Evolutionary conservation across 2,113 vertebrate species (phyloP), one percentile per base, ranked within the genome.

Genomic region (Petromus typicus): DNA sequence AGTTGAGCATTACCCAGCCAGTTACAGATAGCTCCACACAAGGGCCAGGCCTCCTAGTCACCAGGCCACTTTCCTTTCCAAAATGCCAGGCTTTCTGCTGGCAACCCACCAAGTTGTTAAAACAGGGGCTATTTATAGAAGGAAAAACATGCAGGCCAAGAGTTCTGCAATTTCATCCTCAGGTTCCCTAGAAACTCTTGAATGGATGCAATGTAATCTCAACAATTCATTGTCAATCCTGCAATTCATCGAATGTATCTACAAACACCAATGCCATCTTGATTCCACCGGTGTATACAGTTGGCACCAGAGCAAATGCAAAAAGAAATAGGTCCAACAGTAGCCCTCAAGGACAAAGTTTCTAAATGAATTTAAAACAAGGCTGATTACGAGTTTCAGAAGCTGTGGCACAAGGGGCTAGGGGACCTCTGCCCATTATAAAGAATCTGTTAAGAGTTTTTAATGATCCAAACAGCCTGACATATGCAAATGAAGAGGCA

Each of bases 101-200:
- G 88, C 90, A 92, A 64, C 25, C 34, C 56, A 87, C 45, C 93
- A 93, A 80, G 85, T 32, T 81, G 78, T 64, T 56, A 57, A 90
- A 83, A 78, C n/a, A 88, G 79, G 34, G 51, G 37, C 89, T 89
- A 80, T 90, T 96, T 91, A 90, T 91, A 94, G 64, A 95, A 57
- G 25, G 43, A 45, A 45, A 89, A 85, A 80, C 79, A 69, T 59
- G 67, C 43, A 79, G 95, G 89, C 92, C 92, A 89, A 86, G 64
- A 32, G 64, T 51, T 56, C 87, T 94, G 32, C 69, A 93, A 92
- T 91, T 93, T 92, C 87, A 96, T 43, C 80, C 54, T 84, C 66
- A 91, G 67, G 10, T 61, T 87, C 86, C 93, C 93, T 91, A 57
- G 54, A 86, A 91, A 87, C 85, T 89, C 81, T 0, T 95, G 81